Evolutionary conservation across 2,113 vertebrate species (phyloP).

Genomic region (Oncorhynchus clarkii): DNA sequence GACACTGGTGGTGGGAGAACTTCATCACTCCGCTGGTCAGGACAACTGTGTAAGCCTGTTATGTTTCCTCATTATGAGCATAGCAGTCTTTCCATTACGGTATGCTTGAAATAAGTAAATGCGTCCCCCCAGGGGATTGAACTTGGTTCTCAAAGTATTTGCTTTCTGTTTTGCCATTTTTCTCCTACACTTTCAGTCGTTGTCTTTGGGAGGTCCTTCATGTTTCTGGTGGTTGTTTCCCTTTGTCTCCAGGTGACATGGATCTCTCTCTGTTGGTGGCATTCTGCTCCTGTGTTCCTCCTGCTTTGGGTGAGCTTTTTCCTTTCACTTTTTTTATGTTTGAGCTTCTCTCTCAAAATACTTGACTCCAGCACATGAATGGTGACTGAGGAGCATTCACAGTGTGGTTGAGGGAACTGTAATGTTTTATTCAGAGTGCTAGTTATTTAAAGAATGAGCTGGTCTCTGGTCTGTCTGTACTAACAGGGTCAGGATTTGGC

Average conservation of each 20-base stretch:
- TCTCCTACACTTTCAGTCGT: not conserved
- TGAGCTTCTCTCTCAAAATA: not conserved
- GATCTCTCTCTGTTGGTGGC: conserved; percentile 61
- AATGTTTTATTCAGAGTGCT: not conserved
- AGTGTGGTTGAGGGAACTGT: not conserved
- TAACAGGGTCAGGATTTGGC: conserved; percentile 59
- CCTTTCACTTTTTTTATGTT: not conserved
- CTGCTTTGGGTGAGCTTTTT: conserved; percentile 67
- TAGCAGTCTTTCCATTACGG: not conserved
- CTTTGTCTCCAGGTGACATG: conserved; percentile 61
- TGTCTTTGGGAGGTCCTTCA: not conserved
- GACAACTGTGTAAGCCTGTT: too few relatives aligned
- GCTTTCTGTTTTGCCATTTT: too few relatives aligned
- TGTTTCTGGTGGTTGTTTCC: not conserved
- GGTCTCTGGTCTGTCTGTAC: conserved; percentile 22
- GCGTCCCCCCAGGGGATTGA: too few relatives aligned
- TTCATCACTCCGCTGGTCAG: not conserved
- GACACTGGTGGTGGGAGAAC: not conserved
- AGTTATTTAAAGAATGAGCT: not conserved
- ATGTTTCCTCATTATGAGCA: not conserved
- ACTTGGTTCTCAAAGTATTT: too few relatives aligned
- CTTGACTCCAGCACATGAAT: not conserved
- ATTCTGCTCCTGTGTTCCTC: conserved; percentile 62
- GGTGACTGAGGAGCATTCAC: not conserved
- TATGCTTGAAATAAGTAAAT: not conserved